phyloP scores from a whole-genome alignment of 30 jellyfish, hydroid and myxozoan species.

The Hydractinia echinata region DNA sequence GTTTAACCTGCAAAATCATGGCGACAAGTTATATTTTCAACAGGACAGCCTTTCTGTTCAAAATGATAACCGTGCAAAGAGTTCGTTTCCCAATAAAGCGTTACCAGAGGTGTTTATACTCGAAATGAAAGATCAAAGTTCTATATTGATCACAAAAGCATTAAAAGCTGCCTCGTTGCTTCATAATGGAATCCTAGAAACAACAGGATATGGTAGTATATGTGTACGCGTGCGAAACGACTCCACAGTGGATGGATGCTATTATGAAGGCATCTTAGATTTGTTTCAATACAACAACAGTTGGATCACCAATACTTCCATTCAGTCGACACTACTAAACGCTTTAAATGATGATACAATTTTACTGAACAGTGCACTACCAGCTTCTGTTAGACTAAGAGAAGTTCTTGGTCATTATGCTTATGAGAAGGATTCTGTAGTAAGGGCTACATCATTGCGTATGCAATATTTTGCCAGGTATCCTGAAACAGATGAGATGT shows the following conservation, averaged over 20 bases:
- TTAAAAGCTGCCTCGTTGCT: conserved; percentile 35
- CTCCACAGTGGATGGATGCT: conserved; percentile 3
- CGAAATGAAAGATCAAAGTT: conserved; percentile 11
- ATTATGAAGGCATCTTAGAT: conserved; percentile 34
- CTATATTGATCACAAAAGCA: conserved; percentile 30
- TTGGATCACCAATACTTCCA: neutral
- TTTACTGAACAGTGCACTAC: neutral
- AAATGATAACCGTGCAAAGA: conserved; percentile 48
- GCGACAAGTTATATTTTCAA: conserved; percentile 59
- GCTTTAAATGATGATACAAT: neutral
- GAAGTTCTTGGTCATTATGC: neutral
- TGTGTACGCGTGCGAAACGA: conserved; percentile 27
- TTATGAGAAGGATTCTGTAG: neutral
- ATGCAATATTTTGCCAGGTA: neutral
- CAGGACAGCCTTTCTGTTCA: conserved; percentile 51
- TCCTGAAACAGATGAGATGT: neutral
- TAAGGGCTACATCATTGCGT: neutral
- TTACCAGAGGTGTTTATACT: conserved; percentile 46
- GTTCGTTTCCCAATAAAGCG: conserved; percentile 37
- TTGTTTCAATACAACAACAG: conserved; percentile 44
- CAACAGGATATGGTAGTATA: conserved; percentile 2
- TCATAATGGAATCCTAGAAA: conserved; percentile 25
- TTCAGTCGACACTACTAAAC: neutral
- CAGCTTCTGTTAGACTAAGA: neutral
- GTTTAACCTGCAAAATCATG: conserved; percentile 53